Conservation (phyloP, 2,113 vertebrate genomes). For the Marmota flaviventris region DNA sequence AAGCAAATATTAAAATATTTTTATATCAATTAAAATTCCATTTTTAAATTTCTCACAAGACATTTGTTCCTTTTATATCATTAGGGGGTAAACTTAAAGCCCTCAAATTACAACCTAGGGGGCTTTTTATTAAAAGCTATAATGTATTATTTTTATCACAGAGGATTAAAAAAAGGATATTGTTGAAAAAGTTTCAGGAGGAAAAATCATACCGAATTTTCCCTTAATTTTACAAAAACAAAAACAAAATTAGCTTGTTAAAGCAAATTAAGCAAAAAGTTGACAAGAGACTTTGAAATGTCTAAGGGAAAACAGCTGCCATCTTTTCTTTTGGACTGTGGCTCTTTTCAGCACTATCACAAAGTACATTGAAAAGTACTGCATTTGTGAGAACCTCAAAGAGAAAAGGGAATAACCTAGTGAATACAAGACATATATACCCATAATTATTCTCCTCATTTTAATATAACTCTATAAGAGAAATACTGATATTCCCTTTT, state of each 20-base stretch:
- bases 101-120: not conserved
- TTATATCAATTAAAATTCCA: not conserved
- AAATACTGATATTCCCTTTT: not conserved
- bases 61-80: not conserved
- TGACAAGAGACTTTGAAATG: not conserved
- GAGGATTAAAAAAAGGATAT: slow-evolving; percentile 21
- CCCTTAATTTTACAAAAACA: slow-evolving; percentile 36
- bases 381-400: not conserved
- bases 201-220: not conserved
- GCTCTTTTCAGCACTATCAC: not conserved
- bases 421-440: not conserved
- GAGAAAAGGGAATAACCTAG: not conserved
- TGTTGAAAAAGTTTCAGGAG: not conserved
- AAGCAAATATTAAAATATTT: not conserved
- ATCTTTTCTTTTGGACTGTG: not conserved
- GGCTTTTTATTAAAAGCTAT: slow-evolving; percentile 32
- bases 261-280: not conserved
- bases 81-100: not conserved
- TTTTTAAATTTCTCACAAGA: not conserved
- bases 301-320: not conserved
- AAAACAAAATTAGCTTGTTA: not conserved
- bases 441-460: not conserved
- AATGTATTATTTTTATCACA: slow-evolving; percentile 32
- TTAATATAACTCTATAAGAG: not conserved
- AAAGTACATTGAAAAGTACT: not conserved